phyloP scores from a whole-genome alignment of 2,888 invertebrate genomes.

The Taphrorychus bicolor region DNA sequence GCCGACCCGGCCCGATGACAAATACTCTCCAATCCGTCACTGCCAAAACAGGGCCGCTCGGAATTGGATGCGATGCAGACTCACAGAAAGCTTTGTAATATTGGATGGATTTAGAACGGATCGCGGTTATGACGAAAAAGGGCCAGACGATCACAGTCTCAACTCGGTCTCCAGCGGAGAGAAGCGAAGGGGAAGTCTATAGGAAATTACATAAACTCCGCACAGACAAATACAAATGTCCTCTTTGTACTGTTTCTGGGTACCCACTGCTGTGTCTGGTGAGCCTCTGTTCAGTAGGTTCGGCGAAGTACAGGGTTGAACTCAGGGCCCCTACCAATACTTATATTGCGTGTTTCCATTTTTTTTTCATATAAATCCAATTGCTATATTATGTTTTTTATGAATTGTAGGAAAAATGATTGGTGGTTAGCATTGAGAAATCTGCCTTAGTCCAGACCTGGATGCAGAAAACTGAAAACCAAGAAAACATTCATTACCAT shows the following conservation, averaged over 20 bases:
- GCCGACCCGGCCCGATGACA: conserved; percentile 70
- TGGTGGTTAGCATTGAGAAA: no score
- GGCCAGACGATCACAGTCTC: conserved; percentile 52
- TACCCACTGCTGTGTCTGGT: conserved; percentile 54
- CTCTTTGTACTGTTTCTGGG: conserved; percentile 61
- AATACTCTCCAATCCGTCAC: conserved; percentile 74
- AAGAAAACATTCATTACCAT: conserved; percentile 58
- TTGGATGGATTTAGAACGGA: conserved; percentile 57
- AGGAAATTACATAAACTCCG: conserved; percentile 64
- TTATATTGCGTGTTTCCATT: no score
- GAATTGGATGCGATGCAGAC: conserved; percentile 63
- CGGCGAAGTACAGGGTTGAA: conserved; percentile 16
- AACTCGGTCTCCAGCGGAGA: conserved; percentile 55
- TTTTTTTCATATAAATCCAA: no score
- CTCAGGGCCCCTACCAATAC: no score
- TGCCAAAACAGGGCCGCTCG: conserved; percentile 65
- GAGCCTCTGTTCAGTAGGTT: conserved; percentile 40
- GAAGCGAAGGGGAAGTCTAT: conserved; percentile 56
- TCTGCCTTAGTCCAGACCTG: conserved; percentile 20
- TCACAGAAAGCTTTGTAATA: conserved; percentile 63
- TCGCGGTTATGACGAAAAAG: conserved; percentile 12
- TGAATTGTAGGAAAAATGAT: no score
- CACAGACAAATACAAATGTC: conserved; percentile 63
- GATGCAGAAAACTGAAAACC: conserved; percentile 22
- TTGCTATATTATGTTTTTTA: no score